Conservation (phyloP, 2,113 vertebrate genomes). For the Monarcha castaneiventris region DNA sequence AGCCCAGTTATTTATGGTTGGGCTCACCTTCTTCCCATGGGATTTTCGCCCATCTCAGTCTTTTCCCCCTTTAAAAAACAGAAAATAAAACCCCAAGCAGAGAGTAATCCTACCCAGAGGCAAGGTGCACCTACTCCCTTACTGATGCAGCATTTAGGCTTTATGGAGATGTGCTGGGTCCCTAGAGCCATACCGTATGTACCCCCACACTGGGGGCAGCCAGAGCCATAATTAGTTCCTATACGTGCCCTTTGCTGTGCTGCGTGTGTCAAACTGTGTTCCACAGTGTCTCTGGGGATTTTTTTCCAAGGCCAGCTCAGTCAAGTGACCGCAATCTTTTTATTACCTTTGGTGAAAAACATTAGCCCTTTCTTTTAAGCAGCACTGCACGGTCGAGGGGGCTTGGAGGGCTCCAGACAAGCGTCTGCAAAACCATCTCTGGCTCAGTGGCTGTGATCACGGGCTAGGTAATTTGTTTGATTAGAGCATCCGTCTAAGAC, state of each 20-base stretch:
- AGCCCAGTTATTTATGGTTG: background rate
- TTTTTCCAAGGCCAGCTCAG: constrained; percentile 12
- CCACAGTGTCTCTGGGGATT: background rate
- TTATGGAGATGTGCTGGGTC: rapidly evolving
- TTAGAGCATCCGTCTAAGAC: constrained; percentile 68
- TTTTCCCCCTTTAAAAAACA: background rate
- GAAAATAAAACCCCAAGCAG: background rate
- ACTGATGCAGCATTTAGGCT: background rate
- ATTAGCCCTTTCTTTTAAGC: constrained; percentile 42
- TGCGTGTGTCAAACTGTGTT: background rate
- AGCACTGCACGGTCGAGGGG: background rate
- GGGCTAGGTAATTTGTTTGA: constrained; percentile 70
- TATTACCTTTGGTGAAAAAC: constrained; percentile 52
- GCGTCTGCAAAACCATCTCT: constrained; percentile 57
- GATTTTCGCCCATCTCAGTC: background rate
- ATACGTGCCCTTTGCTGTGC: background rate
- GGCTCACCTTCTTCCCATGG: background rate
- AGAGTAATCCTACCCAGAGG: background rate
- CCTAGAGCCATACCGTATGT: rapidly evolving
- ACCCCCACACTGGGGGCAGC: background rate
- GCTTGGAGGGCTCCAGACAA: constrained; percentile 65
- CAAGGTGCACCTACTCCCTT: background rate
- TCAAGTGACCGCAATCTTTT: background rate
- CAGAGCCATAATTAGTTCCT: background rate
- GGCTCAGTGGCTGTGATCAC: constrained; percentile 67